phyloP scores from a whole-genome alignment of 1,140 invertebrate species.

The Drosophila eugracilis region DNA sequence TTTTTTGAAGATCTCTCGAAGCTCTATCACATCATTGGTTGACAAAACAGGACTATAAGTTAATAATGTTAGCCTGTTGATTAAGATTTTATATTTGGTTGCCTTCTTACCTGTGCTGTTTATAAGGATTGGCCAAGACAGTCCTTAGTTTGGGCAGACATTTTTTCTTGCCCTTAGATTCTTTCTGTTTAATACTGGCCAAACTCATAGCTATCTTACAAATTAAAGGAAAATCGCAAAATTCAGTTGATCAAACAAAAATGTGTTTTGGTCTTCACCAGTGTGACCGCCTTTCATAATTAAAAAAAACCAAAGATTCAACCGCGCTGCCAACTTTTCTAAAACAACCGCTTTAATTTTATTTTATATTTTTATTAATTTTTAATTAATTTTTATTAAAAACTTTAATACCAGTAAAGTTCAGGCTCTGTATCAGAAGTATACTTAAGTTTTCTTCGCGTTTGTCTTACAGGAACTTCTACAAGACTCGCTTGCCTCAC shows the following conservation, averaged over 20 bases:
- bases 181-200: slow-evolving; percentile 57
- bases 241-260: not conserved
- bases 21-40: slow-evolving; percentile 39
- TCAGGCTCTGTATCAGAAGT: slow-evolving; percentile 69
- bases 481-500: not conserved
- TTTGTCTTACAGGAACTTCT: slow-evolving; percentile 35
- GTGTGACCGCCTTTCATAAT: not conserved
- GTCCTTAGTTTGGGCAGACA: slow-evolving; percentile 56
- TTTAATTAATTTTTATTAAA: slow-evolving; percentile 3
- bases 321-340: not conserved
- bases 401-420: slow-evolving; percentile 19
- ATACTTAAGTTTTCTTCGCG: slow-evolving; percentile 46
- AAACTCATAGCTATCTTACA: slow-evolving; percentile 47
- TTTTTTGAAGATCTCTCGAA: slow-evolving; percentile 33
- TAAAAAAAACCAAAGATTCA: not conserved
- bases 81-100: not conserved
- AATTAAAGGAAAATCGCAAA: not conserved
- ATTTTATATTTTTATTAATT: not conserved
- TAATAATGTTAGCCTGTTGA: not conserved
- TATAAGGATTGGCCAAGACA: slow-evolving; percentile 68
- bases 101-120: slow-evolving; percentile 48
- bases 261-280: slow-evolving; percentile 13
- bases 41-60: slow-evolving; percentile 54
- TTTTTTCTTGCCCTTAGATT: slow-evolving; percentile 68
- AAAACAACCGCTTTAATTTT: not conserved